Base-by-base conservation (phyloP, 2,888 invertebrate species). In the Pimpla rufipes region DNA sequence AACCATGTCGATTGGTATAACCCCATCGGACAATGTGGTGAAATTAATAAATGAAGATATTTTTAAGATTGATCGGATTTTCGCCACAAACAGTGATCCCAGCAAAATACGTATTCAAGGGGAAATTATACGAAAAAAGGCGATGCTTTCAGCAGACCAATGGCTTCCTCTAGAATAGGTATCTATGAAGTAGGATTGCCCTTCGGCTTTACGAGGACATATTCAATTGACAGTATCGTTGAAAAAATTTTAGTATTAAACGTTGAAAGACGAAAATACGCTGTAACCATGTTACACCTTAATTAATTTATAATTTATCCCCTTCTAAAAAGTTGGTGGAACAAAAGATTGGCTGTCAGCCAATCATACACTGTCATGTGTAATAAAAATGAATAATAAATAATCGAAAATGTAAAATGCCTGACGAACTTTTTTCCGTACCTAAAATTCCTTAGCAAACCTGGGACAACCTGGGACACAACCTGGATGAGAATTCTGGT, bases 41-140 rank as follows among this genome's bases (percentile, higher is more conserved):
- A 74, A 66, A 57, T 73, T 79, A 57, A 66, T 45, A 45, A 74
- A 74, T 62, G 50, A 42, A 37, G 67, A 80, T 8, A 80, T 80
- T 40, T 52, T 68, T 6, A 21, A 62, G 62, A 7, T 80, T 2
- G 50, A 57, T 45, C 74, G 68, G 62, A 80, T 74, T 59, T 75
- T 74, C 6, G 18, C 18, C 11, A 37, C 50, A 0, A 21, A 73
- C 5, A 23, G 50, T 13, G 37, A 57, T 29, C 23, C 57, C 8
- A 57, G 8, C 16, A 16, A 68, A 59, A 67, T 80, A 50, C 45
- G 67, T 23, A 37, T 80, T 13, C 47, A 50, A 74, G 74, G 80
- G 52, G 18, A 64, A 35, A 52, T 42, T 62, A 1, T 75, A 11
- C 47, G 68, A 68, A 68, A 0, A 68, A 68, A 50, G 75, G 62